Conservation (phyloP, 2,888 invertebrate species). For the Automeris io region DNA sequence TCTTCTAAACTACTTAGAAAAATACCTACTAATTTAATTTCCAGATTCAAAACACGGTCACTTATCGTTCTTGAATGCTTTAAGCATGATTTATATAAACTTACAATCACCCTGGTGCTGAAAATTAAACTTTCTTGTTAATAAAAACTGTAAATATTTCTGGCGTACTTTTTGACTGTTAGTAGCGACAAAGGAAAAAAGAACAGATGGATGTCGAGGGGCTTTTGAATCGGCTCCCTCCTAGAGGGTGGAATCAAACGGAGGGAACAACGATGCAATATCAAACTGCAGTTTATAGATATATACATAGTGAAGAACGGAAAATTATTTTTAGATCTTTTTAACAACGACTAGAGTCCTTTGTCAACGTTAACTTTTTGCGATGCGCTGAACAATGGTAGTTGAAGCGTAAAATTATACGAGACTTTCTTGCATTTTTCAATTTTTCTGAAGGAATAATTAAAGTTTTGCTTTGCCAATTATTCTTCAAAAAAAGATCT, state of each 20-base stretch:
- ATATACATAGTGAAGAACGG: slow-evolving; percentile 30
- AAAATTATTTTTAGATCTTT: slow-evolving; percentile 30
- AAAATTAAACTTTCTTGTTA: no score
- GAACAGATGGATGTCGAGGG: slow-evolving; percentile 33
- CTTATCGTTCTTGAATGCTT: no score
- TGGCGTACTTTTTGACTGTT: no score
- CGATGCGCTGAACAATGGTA: slow-evolving; percentile 19
- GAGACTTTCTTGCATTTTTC: slow-evolving; percentile 16
- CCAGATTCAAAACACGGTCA: no score
- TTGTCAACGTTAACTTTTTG: slow-evolving; percentile 17
- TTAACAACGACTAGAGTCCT: slow-evolving; percentile 29
- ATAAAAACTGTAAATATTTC: no score
- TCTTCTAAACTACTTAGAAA: no score
- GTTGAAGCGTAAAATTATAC: slow-evolving; percentile 10
- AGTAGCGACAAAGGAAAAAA: slow-evolving; percentile 38
- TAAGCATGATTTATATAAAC: no score
- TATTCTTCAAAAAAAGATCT: no score
- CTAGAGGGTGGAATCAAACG: slow-evolving; percentile 33
- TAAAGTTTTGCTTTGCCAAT: slow-evolving; percentile 30
- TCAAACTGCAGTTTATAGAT: slow-evolving; percentile 45
- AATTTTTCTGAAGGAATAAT: slow-evolving; percentile 25
- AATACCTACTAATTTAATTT: no score
- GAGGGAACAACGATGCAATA: slow-evolving; percentile 45
- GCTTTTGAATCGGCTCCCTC: slow-evolving; percentile 46
- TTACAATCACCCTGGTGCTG: no score